Evolutionary conservation across 2,113 vertebrate genomes (phyloP).

Genomic region (Fulica atra): DNA sequence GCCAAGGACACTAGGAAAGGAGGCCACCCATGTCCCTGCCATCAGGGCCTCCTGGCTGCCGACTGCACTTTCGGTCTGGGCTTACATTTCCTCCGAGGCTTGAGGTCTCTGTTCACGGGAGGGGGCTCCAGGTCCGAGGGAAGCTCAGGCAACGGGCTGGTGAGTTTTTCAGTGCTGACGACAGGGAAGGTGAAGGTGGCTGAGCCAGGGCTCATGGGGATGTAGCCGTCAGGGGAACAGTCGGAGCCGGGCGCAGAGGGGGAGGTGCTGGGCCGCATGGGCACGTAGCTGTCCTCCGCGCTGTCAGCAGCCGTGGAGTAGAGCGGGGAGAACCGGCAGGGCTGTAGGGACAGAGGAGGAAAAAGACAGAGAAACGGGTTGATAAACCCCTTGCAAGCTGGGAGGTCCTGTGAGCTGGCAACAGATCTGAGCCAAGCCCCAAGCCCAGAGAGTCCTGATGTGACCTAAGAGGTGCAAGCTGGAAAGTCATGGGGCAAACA

Average conservation of each 20-base stretch:
- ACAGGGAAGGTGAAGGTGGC: conserved; percentile 64
- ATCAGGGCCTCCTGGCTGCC: neutral
- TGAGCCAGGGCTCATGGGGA: conserved; percentile 88
- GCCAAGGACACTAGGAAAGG: neutral
- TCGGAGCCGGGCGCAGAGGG: conserved; percentile 55
- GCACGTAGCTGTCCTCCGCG: conserved; percentile 87
- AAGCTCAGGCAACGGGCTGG: conserved; percentile 70
- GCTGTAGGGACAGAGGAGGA: conserved; percentile 42
- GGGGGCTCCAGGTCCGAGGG: conserved; percentile 85
- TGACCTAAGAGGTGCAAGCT: neutral
- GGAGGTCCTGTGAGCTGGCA: neutral
- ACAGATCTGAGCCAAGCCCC: neutral
- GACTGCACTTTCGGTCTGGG: neutral
- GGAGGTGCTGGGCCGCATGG: conserved; percentile 83
- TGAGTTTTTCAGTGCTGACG: conserved; percentile 70
- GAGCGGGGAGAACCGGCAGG: conserved; percentile 70
- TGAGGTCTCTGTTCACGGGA: conserved; percentile 93
- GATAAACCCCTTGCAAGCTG: neutral
- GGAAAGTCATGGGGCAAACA: rapidly evolving
- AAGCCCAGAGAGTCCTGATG: rapidly evolving
- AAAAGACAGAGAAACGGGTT: neutral
- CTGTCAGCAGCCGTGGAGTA: conserved; percentile 40
- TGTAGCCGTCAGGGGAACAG: conserved; percentile 83
- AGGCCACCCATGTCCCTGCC: neutral
- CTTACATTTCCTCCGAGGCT: conserved; percentile 91